A percentile compares a stretch with the other conserved stretches of the same genome.
These are phyloP conservation scores for Pomacea maculata DNA, from an alignment of 1,140 invertebrate genomes.

Conservation along the genomic window DNA sequence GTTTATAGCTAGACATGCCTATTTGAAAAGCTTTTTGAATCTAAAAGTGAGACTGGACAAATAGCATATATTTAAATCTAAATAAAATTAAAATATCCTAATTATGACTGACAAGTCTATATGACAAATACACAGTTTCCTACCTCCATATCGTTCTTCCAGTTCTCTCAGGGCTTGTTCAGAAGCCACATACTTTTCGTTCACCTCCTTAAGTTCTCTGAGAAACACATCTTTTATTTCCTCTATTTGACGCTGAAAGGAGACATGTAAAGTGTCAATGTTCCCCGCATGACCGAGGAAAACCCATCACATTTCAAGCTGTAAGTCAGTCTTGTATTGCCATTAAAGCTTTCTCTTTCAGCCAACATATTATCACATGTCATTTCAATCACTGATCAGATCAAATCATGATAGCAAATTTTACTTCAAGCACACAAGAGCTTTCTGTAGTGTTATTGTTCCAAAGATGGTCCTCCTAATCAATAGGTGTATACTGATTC, in stretches of 20 bases:
- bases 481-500: too few relatives aligned
- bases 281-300: too few relatives aligned
- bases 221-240: constrained; percentile 55
- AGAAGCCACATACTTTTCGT: constrained; percentile 51
- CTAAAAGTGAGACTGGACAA: too few relatives aligned
- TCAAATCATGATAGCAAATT: neutral
- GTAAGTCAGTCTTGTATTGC: too few relatives aligned
- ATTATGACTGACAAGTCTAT: too few relatives aligned
- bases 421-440: neutral
- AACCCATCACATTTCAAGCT: too few relatives aligned
- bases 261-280: neutral
- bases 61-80: too few relatives aligned
- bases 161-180: constrained; percentile 44
- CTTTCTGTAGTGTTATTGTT: neutral
- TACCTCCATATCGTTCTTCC: constrained; percentile 31
- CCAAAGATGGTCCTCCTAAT: too few relatives aligned
- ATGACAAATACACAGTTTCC: neutral
- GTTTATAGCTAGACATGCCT: too few relatives aligned
- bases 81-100: too few relatives aligned
- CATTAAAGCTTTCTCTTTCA: neutral
- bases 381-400: neutral
- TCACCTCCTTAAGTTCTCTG: constrained; percentile 51
- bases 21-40: too few relatives aligned
- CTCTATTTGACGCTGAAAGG: constrained; percentile 46
- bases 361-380: neutral